Conservation (phyloP, 92 coral and sea anemone genomes). For the Zoanthus solanderi region DNA sequence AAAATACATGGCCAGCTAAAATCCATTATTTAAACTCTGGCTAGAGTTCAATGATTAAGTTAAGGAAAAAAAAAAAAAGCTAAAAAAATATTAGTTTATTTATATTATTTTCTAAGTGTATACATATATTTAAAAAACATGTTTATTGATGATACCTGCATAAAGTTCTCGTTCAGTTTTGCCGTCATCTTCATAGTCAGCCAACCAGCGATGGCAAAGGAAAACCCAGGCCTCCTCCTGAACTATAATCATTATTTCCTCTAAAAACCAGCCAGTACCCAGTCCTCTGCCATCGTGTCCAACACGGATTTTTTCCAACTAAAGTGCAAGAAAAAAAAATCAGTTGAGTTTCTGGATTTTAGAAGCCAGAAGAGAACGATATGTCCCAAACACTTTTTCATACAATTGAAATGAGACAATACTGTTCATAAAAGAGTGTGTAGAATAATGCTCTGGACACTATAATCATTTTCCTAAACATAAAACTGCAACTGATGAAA, state of each 20-base stretch:
- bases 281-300: constrained; percentile 99
- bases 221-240: constrained; percentile 99
- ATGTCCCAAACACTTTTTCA: no score
- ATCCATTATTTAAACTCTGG: no score
- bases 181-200: constrained; percentile 97
- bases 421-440: neutral
- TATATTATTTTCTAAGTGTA: no score
- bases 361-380: no score
- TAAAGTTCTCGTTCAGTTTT: constrained; percentile 93
- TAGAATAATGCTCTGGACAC: no score
- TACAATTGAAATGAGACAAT: neutral
- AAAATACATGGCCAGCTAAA: no score
- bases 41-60: no score
- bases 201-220: constrained; percentile 97
- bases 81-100: no score
- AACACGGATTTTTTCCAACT: constrained; percentile 95
- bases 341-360: neutral
- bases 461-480: no score
- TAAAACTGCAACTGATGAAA: neutral
- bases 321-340: neutral
- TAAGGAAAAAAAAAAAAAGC: no score
- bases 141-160: constrained; percentile 67
- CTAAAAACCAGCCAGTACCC: constrained; percentile 97
- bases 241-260: constrained; percentile 87
- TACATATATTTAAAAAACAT: no score